Base-by-base conservation (phyloP, 1,140 invertebrate genomes). In the Ladona fulva region DNA sequence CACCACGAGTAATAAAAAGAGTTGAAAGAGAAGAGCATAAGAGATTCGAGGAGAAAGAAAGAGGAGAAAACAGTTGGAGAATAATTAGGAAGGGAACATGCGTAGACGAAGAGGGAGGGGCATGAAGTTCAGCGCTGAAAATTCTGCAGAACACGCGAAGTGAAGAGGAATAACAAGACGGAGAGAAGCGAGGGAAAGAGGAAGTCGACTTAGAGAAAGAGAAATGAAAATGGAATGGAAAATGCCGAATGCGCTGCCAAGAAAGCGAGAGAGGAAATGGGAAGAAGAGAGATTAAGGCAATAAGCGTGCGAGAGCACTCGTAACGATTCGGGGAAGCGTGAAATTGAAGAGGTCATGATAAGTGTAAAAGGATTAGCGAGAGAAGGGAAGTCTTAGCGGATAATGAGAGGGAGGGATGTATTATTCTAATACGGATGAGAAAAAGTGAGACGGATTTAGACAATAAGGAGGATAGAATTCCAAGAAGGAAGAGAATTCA, bases 321-420 rank as follows among this genome's bases (percentile, higher is more conserved):
- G 29, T 37, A 66, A 3, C 52, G 52, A 66, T 22, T 37, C 52
- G 52, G 52, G 52, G 52, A 66, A 66, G 52, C 52, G 52, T 66
- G 52, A 66, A 66, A 66, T 66, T 66, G 52, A 66, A 66, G 52
- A 19, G 52, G 16, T 16, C 16, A 66, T 66, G 52, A 66, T 66
- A 22, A 22, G 52, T 66, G 52, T 66, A 66, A 66, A 66, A 66
- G 52, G 52, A 66, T 66, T 66, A 66, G 52, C 52, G 52, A 66
- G 44, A 19, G 44, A 19, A 52, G 52, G 52, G 52, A 66, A 22
- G n/a, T 12, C 16, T 6, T 66, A 12, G n/a, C 52, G 52, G 52
- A 66, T 16, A 66, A 16, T 66, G 52, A 66, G 52, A 12, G n/a
- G 12, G 52, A 6, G 3, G 52, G 52, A 19, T 16, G 52, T 66